A percentile compares a stretch with the other conserved stretches of the same genome.
Evolutionary conservation across 2,888 invertebrate genomes (phyloP).

Genomic region (Orgyia antiqua): DNA sequence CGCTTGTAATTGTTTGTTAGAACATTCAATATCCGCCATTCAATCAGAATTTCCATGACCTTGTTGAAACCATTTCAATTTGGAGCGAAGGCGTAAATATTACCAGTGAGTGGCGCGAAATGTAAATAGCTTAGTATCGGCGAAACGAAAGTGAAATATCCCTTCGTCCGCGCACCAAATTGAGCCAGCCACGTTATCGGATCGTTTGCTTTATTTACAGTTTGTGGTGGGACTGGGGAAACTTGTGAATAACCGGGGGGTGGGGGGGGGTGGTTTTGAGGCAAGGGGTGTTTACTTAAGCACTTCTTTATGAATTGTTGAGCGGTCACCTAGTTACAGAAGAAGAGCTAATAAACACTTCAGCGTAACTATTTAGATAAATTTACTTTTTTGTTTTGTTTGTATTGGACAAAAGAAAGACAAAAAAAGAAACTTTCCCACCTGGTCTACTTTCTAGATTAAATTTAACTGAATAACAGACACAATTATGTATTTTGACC

Average conservation of each 20-base stretch:
- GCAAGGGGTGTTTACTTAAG: constrained; percentile 16
- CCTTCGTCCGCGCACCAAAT: constrained; percentile 26
- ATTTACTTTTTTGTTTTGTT: no score
- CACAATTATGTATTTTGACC: no score
- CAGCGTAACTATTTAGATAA: no score
- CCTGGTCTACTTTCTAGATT: no score
- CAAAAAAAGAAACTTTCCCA: no score
- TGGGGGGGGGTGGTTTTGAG: constrained; percentile 2
- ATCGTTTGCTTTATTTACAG: constrained; percentile 40
- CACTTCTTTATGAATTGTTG: constrained; percentile 44
- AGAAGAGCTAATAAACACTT: no score
- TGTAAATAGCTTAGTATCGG: constrained; percentile 27
- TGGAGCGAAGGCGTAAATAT: constrained; percentile 26
- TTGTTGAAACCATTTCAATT: constrained; percentile 30
- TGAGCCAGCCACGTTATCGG: constrained; percentile 38
- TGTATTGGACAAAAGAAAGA: no score
- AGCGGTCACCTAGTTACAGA: constrained; percentile 33
- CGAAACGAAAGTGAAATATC: constrained; percentile 43
- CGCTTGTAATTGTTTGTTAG: constrained; percentile 18
- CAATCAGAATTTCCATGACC: constrained; percentile 23
- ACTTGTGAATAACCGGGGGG: constrained; percentile 16
- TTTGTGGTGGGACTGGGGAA: constrained; percentile 27
- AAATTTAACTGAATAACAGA: no score
- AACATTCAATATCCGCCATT: constrained; percentile 22
- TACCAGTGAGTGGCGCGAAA: constrained; percentile 21